These are phyloP conservation scores for Tupaia tana DNA, from an alignment of 2,113 vertebrate species.

Conservation along the genomic window DNA sequence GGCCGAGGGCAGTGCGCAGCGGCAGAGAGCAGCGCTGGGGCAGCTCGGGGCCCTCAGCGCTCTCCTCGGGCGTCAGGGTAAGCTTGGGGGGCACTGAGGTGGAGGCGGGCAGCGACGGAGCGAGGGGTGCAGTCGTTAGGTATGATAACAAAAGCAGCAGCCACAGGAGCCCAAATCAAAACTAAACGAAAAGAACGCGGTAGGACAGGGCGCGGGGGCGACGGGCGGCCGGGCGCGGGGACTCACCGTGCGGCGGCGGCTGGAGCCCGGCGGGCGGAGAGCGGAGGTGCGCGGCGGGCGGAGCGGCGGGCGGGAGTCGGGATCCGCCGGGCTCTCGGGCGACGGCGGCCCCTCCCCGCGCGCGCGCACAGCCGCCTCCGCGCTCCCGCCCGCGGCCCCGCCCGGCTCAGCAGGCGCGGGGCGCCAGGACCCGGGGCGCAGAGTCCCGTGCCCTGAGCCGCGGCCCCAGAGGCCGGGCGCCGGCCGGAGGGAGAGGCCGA, in stretches of 20 bases:
- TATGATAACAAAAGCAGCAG: constrained; percentile 55
- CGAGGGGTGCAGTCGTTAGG: constrained; percentile 50
- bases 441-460: constrained; percentile 43
- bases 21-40: not conserved
- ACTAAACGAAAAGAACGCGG: constrained; percentile 69
- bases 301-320: constrained; percentile 71
- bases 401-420: constrained; percentile 53
- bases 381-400: constrained; percentile 68
- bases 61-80: not conserved
- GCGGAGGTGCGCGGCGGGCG: constrained; percentile 67
- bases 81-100: constrained; percentile 73
- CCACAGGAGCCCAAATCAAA: constrained; percentile 50
- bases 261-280: constrained; percentile 59
- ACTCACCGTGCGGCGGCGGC: constrained; percentile 79
- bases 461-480: constrained; percentile 71
- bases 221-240: not conserved
- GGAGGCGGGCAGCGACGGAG: not conserved
- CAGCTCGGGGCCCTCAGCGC: not conserved
- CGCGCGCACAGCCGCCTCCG: constrained; percentile 76
- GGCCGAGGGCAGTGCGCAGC: not conserved
- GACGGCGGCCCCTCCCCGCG: constrained; percentile 80
- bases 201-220: not conserved
- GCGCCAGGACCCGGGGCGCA: not conserved
- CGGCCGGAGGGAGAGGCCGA: constrained; percentile 87
- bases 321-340: constrained; percentile 74